Evolutionary conservation across 2,888 invertebrate species (phyloP).

Genomic region (Pharmacophagus antenor): DNA sequence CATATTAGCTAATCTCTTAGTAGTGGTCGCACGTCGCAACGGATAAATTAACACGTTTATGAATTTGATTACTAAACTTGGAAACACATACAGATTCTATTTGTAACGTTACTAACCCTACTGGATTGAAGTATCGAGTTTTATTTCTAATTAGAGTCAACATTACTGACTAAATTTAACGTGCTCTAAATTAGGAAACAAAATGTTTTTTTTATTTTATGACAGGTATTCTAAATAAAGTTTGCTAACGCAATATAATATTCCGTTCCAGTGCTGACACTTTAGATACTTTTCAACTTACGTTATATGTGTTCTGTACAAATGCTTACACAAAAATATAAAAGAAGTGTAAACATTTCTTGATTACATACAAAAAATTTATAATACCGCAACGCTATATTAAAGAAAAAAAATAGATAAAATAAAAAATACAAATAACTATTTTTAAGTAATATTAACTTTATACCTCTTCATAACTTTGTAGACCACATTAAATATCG

Average conservation of each 20-base stretch:
- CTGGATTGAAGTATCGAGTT: not conserved
- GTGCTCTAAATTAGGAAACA: too few relatives aligned
- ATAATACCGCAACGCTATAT: not conserved
- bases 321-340: not conserved
- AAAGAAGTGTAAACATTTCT: not conserved
- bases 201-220: too few relatives aligned
- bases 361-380: not conserved
- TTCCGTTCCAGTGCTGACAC: too few relatives aligned
- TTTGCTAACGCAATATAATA: too few relatives aligned
- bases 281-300: too few relatives aligned
- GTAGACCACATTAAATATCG: slow-evolving; percentile 24
- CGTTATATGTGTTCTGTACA: too few relatives aligned
- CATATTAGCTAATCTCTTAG: slow-evolving; percentile 14
- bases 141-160: too few relatives aligned
- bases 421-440: not conserved
- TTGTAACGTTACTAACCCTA: not conserved
- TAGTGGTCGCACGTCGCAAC: slow-evolving; percentile 10
- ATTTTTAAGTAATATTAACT: not conserved
- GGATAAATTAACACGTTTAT: slow-evolving; percentile 19
- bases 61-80: slow-evolving; percentile 1
- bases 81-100: not conserved
- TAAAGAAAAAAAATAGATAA: not conserved
- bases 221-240: too few relatives aligned
- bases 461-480: slow-evolving; percentile 13
- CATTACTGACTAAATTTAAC: too few relatives aligned